phyloP scores from a whole-genome alignment of 2,888 invertebrate genomes.

The Drosophila hamatofila region DNA sequence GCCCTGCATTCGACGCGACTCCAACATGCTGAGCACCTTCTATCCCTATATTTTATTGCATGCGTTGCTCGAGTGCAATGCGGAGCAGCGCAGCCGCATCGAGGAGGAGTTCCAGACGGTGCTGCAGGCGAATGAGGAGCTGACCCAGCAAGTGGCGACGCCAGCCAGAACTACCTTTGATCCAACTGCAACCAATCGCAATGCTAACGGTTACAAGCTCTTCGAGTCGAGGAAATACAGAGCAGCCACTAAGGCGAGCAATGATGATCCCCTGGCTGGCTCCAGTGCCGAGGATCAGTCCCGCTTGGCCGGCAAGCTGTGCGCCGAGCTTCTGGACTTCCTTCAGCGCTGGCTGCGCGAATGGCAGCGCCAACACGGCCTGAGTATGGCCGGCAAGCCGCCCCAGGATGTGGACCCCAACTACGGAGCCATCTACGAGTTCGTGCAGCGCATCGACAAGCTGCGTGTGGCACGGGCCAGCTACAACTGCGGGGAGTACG shows the following conservation, averaged over 20 bases:
- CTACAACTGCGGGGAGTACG: constrained; percentile 90
- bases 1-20: constrained; percentile 91
- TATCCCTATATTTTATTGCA: constrained; percentile 91
- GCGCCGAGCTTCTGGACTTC: constrained; percentile 91
- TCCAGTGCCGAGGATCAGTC: constrained; percentile 47
- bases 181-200: constrained; percentile 3
- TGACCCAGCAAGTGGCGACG: constrained; percentile 18
- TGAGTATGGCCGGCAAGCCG: constrained; percentile 74
- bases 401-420: constrained; percentile 80
- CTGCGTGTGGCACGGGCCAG: constrained; percentile 90
- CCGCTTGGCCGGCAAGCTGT: constrained; percentile 88
- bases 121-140: constrained; percentile 52
- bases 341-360: constrained; percentile 91
- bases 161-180: constrained; percentile 1
- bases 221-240: constrained; percentile 75
- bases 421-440: constrained; percentile 77
- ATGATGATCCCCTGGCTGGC: background rate
- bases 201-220: constrained; percentile 64
- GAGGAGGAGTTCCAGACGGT: constrained; percentile 87
- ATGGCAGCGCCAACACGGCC: constrained; percentile 83
- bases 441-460: constrained; percentile 87
- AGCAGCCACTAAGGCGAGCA: constrained; percentile 31
- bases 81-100: constrained; percentile 85
- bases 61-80: constrained; percentile 87
- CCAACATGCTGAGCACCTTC: constrained; percentile 90